phyloP scores from a whole-genome alignment of 2,113 vertebrate species.

The Aleadryas rufinucha region DNA sequence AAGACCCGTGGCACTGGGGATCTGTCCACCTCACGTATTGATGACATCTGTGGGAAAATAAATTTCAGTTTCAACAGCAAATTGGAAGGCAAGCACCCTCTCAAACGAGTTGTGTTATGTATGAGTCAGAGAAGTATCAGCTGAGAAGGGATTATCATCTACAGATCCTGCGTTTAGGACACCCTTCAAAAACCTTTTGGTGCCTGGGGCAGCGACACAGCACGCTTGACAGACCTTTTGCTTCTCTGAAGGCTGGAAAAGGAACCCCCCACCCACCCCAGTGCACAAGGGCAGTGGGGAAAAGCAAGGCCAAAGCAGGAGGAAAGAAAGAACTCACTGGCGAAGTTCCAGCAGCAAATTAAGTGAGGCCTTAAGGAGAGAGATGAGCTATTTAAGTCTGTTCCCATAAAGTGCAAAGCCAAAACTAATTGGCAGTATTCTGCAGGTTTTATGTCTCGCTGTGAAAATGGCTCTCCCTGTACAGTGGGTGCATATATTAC shows the following conservation, averaged over 20 bases:
- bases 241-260: neutral
- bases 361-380: neutral
- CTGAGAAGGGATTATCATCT: neutral
- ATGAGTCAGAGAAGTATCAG: neutral
- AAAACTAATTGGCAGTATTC: neutral
- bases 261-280: neutral
- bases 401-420: neutral
- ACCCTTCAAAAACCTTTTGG: neutral
- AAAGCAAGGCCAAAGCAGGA: neutral
- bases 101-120: neutral
- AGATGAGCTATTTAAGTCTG: constrained; percentile 2
- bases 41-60: neutral
- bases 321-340: neutral
- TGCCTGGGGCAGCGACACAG: neutral
- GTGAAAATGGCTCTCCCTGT: neutral
- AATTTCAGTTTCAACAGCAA: neutral
- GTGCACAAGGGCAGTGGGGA: neutral
- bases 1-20: neutral
- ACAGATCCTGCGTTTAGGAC: neutral
- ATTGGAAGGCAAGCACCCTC: neutral
- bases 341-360: neutral
- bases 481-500: neutral
- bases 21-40: neutral
- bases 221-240: neutral
- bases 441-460: neutral